Evolutionary conservation across 2,888 invertebrate genomes (phyloP), one percentile per base, ranked within the genome.

Genomic region (Drosophila buzzatii): DNA sequence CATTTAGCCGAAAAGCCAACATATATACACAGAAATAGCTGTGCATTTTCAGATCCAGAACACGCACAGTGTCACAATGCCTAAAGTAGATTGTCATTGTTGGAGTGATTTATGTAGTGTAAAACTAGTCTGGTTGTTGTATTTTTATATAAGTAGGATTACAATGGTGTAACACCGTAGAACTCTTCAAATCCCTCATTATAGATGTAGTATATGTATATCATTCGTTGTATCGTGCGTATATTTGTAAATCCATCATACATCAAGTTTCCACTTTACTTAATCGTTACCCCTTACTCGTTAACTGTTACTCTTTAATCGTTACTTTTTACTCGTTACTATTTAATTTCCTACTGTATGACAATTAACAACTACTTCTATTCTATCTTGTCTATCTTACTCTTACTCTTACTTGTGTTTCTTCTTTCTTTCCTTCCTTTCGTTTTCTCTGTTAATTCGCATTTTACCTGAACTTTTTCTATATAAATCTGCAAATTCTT

Each of bases 391-490:
- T 77, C 85, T 87, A 70, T 84, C 85, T 90, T 85, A 86, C 73
- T 83, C 85, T 90, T 85, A 86, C 72, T 83, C 69, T 72, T 68
- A 68, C 82, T 90, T 79, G 73, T 73, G 62, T 86, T 89, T 49
- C 70, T 66, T 66, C 70, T 90, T 73, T 72, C 85, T 70, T 81
- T 85, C 79, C 74, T 81, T 70, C 73, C 69, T 89, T 85, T 72
- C 78, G 77, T 89, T 83, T 65, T 67, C 70, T 83, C 75, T 75
- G 64, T 87, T 82, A 52, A 70, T 76, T 89, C 82, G 75, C 68
- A 69, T 62, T 89, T 70, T 85, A 64, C 59, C 61, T 79, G 71
- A 75, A 79, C 71, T 68, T 78, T 77, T 76, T 64, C 56, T 63
- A 55, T 53, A 57, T 59, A 73, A 60, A 81, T 87, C 82, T 76